Evolutionary conservation across 2,888 invertebrate species (phyloP), one percentile per base, ranked within the genome.

Genomic region (Acanthacorydalis orientalis): DNA sequence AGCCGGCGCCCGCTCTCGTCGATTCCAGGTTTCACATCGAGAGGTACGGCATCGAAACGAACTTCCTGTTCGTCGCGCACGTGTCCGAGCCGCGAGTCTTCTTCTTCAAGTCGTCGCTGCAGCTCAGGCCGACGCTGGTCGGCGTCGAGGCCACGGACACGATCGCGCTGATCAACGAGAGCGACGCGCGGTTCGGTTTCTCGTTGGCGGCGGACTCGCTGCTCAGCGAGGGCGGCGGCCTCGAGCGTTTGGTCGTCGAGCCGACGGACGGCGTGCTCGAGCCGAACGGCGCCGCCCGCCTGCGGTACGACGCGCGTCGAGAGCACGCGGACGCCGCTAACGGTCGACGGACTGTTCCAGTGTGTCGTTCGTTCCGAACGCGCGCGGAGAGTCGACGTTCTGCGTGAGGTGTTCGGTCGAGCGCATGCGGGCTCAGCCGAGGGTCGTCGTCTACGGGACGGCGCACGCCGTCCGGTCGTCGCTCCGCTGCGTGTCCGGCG

Each of bases 21-120:
- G 3, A 4, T 23, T 23, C 23, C 6, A 23, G 23, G 53, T 79
- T 83, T 55, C 57, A 62, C 14, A 77, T 83, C 54, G 73, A 74
- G 2, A 64, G 69, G 46, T 69, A 76, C 57, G 64, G 72, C 52
- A 62, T 79, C 44, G 62, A 64, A 31, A 70, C 72, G 45, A 62
- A 69, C 50, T 70, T 83, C 57, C 58, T 83, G 15, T 66, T 83
- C 11, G 78, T 77, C 15, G 81, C 79, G 10, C 60, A 69, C 42
- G 77, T 79, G 1, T 64, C 70, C 49, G 80, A 82, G 54, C 78
- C 83, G 0, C 69, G 71, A 15, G 70, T 83, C 6, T 64, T 68
- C 44, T 77, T 80, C 57, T 65, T 72, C 15, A 69, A 73, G 23
- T 72, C 74, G 1, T 73, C 77, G 55, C 59, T 81, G 48, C 64